These are phyloP conservation scores for Lordiphosa andalusiaca DNA, from an alignment of 2,888 invertebrate species.

Conservation along the genomic window DNA sequence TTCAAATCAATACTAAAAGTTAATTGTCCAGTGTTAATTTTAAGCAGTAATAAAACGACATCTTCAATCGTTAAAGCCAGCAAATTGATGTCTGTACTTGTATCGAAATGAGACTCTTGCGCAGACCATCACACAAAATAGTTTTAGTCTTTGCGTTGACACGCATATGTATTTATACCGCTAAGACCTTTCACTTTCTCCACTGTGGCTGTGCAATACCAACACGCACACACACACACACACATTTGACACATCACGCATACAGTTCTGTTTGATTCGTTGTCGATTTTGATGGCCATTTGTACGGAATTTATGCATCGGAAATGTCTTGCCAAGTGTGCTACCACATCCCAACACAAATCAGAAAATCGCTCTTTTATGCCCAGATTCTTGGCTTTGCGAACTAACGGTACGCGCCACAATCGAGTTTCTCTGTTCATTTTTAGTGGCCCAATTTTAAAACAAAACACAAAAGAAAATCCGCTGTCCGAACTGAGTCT, in stretches of 20 bases:
- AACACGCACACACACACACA: no score
- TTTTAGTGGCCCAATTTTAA: slow-evolving; percentile 36
- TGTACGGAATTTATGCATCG: slow-evolving; percentile 25
- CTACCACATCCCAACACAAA: background rate
- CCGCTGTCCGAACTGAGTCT: background rate
- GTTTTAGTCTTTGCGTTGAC: slow-evolving; percentile 16
- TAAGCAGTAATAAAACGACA: no score
- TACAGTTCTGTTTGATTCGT: slow-evolving; percentile 2
- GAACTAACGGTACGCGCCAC: slow-evolving; percentile 6
- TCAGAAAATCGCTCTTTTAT: slow-evolving; percentile 30
- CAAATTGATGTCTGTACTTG: no score
- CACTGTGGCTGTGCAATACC: slow-evolving; percentile 27
- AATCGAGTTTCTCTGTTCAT: slow-evolving; percentile 24
- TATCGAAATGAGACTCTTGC: slow-evolving; percentile 9
- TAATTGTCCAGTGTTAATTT: no score
- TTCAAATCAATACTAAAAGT: no score
- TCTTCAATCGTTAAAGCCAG: no score
- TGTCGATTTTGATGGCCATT: background rate
- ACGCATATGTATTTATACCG: slow-evolving; percentile 33
- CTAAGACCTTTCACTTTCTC: slow-evolving; percentile 62
- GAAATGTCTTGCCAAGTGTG: slow-evolving; percentile 3
- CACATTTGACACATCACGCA: background rate
- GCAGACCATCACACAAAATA: slow-evolving; percentile 4
- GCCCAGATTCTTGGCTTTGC: slow-evolving; percentile 13
- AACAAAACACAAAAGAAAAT: slow-evolving; percentile 8